A percentile compares a stretch with the other conserved stretches of the same genome.
Conservation (phyloP, 2,888 invertebrate genomes). For the Cyrtodaria siliqua region DNA sequence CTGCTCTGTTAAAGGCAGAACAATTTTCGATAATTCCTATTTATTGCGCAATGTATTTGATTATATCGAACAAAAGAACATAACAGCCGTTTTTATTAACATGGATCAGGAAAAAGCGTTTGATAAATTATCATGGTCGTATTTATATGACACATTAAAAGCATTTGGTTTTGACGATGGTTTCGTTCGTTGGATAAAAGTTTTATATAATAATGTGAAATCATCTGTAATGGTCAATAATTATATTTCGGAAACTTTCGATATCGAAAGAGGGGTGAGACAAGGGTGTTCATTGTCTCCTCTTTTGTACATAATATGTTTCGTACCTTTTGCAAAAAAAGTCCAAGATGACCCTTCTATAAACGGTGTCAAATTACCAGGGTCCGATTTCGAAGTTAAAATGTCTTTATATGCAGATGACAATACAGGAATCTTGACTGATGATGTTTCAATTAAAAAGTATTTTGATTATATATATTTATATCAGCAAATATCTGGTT, state of each 20-base stretch:
- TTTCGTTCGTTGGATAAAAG: conserved; percentile 60
- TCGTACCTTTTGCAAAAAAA: conserved; percentile 42
- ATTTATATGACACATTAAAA: conserved; percentile 54
- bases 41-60: conserved; percentile 56
- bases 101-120: conserved; percentile 72
- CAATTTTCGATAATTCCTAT: conserved; percentile 66
- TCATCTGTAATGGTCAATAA: conserved; percentile 60
- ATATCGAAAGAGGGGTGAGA: conserved; percentile 46
- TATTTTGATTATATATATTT: conserved; percentile 14
- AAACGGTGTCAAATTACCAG: conserved; percentile 29
- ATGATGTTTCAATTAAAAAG: neutral
- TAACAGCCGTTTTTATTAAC: conserved; percentile 52
- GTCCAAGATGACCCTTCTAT: conserved; percentile 26
- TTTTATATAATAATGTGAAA: conserved; percentile 53
- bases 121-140: conserved; percentile 64
- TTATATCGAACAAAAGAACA: conserved; percentile 57
- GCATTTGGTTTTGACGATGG: conserved; percentile 59
- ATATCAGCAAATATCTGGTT: conserved; percentile 41
- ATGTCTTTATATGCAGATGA: conserved; percentile 39
- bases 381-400: conserved; percentile 28
- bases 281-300: conserved; percentile 57
- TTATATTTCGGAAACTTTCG: conserved; percentile 47
- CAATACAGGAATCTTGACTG: conserved; percentile 25
- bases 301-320: conserved; percentile 43
- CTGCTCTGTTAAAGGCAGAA: conserved; percentile 57